Conservation (phyloP, 2,888 invertebrate genomes). For the Coremacera marginata region DNA sequence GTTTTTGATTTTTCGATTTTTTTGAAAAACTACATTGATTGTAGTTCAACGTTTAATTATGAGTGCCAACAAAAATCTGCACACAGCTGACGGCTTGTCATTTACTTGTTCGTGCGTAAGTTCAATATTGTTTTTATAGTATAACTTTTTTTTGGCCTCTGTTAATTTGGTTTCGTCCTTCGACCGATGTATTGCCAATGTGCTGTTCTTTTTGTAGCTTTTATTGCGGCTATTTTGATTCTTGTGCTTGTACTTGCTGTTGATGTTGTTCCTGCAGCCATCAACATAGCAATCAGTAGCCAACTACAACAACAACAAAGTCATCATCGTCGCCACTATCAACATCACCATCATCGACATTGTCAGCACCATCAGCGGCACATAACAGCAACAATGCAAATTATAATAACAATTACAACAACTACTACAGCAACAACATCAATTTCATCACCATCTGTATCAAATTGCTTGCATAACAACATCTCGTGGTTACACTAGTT, state of each 20-base stretch:
- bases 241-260: neutral
- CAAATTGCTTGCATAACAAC: neutral
- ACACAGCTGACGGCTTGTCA: conserved; percentile 4
- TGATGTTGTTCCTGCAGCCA: neutral
- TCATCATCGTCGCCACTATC: neutral
- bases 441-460: neutral
- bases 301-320: neutral
- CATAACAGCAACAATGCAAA: neutral
- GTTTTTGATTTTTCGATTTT: neutral
- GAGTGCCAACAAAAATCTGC: conserved; percentile 2
- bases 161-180: conserved; percentile 26
- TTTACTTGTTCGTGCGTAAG: conserved; percentile 4
- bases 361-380: neutral
- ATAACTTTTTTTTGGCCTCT: neutral
- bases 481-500: too few species aligned
- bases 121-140: neutral
- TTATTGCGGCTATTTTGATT: neutral
- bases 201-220: neutral
- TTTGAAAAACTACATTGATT: conserved; percentile 4
- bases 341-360: neutral
- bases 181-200: neutral
- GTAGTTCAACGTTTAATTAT: conserved; percentile 14
- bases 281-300: conserved; percentile 5
- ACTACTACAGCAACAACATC: neutral
- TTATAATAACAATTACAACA: conserved; percentile 2